phyloP scores from a whole-genome alignment of 2,797 vertebrate species.

The Xiphorhynchus erythropygius region DNA sequence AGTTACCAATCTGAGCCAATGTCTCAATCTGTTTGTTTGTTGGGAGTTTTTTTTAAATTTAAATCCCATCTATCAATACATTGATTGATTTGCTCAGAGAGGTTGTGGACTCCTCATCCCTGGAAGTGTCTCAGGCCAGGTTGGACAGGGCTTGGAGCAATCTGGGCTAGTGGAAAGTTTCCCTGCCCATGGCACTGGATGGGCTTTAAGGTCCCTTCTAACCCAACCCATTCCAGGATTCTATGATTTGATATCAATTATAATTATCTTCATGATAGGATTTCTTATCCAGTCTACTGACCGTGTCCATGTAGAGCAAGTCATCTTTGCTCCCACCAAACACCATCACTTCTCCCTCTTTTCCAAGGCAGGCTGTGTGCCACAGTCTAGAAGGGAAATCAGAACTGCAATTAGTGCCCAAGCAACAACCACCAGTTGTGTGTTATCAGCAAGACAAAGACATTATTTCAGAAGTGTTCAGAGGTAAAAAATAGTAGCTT shows the following conservation, averaged over 20 bases:
- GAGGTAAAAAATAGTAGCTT: neutral
- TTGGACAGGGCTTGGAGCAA: fast-evolving
- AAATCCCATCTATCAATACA: neutral
- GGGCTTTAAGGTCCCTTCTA: neutral
- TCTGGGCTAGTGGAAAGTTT: neutral
- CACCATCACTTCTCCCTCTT: constrained; percentile 91
- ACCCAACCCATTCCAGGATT: neutral
- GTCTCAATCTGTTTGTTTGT: neutral
- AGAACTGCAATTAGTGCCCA: neutral
- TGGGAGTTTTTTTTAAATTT: neutral
- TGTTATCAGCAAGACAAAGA: neutral
- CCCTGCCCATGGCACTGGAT: neutral
- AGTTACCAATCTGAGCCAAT: neutral
- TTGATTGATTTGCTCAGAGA: neutral
- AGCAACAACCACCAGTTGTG: neutral
- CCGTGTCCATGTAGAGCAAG: constrained; percentile 90
- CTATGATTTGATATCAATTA: neutral
- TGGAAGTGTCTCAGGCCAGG: neutral
- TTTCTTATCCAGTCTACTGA: constrained; percentile 72
- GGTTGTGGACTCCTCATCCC: neutral
- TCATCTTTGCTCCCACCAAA: constrained; percentile 97
- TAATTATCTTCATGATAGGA: neutral
- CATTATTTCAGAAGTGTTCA: neutral
- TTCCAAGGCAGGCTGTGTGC: constrained; percentile 90
- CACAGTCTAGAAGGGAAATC: constrained; percentile 82